phyloP scores from a whole-genome alignment of 1,140 invertebrate species.

The Calliphora vicina region DNA sequence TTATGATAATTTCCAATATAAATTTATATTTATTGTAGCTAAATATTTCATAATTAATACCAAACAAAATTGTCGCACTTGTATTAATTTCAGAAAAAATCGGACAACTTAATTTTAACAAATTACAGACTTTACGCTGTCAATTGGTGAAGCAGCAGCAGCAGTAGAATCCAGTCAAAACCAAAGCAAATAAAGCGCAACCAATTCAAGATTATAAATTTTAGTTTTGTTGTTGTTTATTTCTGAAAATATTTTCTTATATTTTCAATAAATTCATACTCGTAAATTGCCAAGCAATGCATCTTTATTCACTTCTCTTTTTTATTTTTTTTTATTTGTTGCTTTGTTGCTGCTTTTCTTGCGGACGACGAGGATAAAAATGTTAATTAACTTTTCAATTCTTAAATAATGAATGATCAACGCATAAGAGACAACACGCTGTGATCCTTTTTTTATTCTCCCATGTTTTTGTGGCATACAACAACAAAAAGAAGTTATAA shows the following conservation, averaged over 20 bases:
- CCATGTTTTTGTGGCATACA: background rate
- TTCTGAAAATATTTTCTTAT: background rate
- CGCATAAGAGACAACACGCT: constrained; percentile 62
- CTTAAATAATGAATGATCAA: constrained; percentile 64
- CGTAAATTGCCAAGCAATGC: constrained; percentile 27
- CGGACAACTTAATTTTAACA: background rate
- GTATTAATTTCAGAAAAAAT: no score
- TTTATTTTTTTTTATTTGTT: background rate
- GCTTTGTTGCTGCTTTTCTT: background rate
- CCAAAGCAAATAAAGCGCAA: background rate
- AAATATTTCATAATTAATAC: no score
- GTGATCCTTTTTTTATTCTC: constrained; percentile 56
- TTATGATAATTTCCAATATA: no score
- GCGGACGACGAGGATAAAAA: constrained; percentile 45
- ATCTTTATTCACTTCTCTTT: background rate
- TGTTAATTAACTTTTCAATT: constrained; percentile 64
- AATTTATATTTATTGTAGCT: no score
- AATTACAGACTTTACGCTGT: background rate
- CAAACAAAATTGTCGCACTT: no score
- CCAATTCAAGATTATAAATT: background rate
- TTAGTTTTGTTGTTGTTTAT: background rate
- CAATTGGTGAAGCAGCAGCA: background rate
- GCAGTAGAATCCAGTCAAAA: background rate
- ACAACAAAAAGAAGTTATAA: background rate
- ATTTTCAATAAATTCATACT: constrained; percentile 24